phyloP scores from a whole-genome alignment of 2,888 invertebrate genomes.

The Eupithecia inturbata region DNA sequence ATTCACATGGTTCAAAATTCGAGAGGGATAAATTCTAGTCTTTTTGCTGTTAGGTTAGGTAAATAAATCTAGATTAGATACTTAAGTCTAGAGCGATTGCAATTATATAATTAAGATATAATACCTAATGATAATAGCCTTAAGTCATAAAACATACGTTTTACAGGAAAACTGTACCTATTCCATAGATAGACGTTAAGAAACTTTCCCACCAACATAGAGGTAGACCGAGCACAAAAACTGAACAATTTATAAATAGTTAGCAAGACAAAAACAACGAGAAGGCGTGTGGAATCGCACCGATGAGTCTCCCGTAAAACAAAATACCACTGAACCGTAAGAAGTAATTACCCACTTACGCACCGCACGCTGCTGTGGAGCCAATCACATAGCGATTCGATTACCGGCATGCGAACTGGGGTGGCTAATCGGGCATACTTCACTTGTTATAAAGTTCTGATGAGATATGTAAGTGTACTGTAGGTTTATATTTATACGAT shows the following conservation, averaged over 20 bases:
- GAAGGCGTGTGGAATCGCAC: slow-evolving; percentile 26
- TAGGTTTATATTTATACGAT: neutral
- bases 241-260: slow-evolving; percentile 25
- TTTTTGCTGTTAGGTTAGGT: neutral
- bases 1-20: neutral
- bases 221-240: slow-evolving; percentile 17
- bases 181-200: neutral
- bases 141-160: neutral
- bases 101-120: neutral
- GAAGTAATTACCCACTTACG: slow-evolving; percentile 44
- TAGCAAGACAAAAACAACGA: slow-evolving; percentile 27
- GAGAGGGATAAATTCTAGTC: neutral
- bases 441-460: neutral
- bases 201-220: slow-evolving; percentile 16
- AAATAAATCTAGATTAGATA: neutral
- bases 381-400: slow-evolving; percentile 32
- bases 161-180: neutral
- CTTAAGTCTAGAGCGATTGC: neutral
- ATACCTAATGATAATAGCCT: neutral
- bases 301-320: slow-evolving; percentile 42
- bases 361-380: slow-evolving; percentile 41
- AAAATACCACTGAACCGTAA: slow-evolving; percentile 44
- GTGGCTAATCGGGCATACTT: slow-evolving; percentile 16
- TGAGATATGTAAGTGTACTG: neutral
- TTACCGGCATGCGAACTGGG: slow-evolving; percentile 16